phyloP scores from a whole-genome alignment of 2,888 invertebrate genomes.

The Eupeodes luniger region DNA sequence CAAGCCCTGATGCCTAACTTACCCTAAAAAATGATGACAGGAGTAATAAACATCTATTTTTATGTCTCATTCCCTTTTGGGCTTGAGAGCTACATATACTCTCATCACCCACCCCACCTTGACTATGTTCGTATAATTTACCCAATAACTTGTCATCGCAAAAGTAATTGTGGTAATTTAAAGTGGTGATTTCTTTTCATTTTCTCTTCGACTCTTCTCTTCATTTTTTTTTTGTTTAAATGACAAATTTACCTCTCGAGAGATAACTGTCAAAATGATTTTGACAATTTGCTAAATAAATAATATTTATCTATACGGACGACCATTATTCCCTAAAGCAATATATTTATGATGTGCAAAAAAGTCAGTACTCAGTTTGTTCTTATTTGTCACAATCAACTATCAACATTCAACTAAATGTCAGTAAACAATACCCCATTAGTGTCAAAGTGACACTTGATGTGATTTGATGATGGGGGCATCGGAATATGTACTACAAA shows the following conservation, averaged over 20 bases:
- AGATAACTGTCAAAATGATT: conserved; percentile 23
- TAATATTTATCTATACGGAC: too few species aligned
- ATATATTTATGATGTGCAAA: background rate
- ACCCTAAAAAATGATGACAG: conserved; percentile 11
- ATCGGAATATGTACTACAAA: background rate
- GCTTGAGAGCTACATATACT: too few species aligned
- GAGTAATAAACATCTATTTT: conserved; percentile 16
- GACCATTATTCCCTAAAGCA: too few species aligned
- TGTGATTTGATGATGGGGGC: background rate
- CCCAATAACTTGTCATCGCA: background rate
- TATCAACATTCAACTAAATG: conserved; percentile 29
- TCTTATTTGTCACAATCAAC: background rate
- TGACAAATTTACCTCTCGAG: background rate
- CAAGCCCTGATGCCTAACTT: background rate
- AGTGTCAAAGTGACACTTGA: conserved; percentile 61
- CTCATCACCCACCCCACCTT: background rate
- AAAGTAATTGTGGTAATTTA: conserved; percentile 7
- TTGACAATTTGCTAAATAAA: conserved; percentile 3
- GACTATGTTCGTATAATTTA: background rate
- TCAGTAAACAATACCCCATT: conserved; percentile 50
- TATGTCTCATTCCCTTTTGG: background rate
- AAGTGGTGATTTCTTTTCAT: background rate
- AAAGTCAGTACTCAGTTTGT: background rate
- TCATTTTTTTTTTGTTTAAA: background rate
- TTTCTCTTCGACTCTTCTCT: too few species aligned